Evolutionary conservation across 2,888 invertebrate species (phyloP), one percentile per base, ranked within the genome.

Genomic region (Theretra japonica): DNA sequence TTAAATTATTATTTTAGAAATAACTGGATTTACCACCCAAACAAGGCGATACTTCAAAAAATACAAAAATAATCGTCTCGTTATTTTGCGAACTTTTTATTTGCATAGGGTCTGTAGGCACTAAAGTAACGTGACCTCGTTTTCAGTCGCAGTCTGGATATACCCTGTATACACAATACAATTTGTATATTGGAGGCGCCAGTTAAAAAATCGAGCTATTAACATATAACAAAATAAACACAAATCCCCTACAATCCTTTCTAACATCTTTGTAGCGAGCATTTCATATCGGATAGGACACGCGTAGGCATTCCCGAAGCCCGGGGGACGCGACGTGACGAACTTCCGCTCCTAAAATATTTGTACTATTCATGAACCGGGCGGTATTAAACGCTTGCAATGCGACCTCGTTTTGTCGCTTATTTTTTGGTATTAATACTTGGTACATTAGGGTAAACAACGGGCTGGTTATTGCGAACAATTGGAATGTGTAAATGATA

Each of bases 241-340:
- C 19, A 5, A 4, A 69, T 53, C n/a, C 56, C 28, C 68, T 23
- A 28, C 56, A 33, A 69, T 50, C 30, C 60, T 68, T 59, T 59
- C 69, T 69, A 68, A n/a, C 68, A 68, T 70, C 58, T 50, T 41
- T 68, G 82, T 72, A 70, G 70, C 53, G 84, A 88, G 85, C 90
- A 91, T 92, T 92, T 91, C 89, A 92, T 90, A 92, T 90, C 88
- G 90, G 79, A 84, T 86, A 80, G 78, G 80, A 81, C 86, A 88
- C 92, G 89, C 88, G 88, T 86, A 80, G 93, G 91, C 87, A 92
- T 92, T 65, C 87, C 86, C 85, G 83, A 85, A 88, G 87, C 88
- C 90, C 87, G 86, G 80, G 75, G 83, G 86, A 74, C 75, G 78
- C 77, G 88, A 91, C 92, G 92, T 92, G 92, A 91, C 89, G 88